Base-by-base conservation (phyloP, 1,140 invertebrate species). In the Luehdorfia chinensis region DNA sequence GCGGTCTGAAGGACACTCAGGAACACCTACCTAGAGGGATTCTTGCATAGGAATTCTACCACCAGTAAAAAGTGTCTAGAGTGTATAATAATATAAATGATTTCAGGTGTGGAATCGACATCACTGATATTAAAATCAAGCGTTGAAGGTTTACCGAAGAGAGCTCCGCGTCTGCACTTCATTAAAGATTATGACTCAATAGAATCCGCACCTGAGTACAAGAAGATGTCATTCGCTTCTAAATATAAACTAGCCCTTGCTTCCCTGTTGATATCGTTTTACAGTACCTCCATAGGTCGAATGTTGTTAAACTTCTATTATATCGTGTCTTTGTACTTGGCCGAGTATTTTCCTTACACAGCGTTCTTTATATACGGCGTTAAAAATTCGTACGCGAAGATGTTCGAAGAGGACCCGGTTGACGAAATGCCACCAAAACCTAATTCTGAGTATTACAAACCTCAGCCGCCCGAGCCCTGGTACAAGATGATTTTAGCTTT, bases 401-500 rank as follows among this genome's bases (percentile, higher is more conserved):
- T 58, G 9, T 66, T 59, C 6, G 53, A 47, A 27, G 59, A 66
- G 4, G 32, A 36, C 4, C 55, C 56, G 6, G 31, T 19, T 1
- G 66, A 62, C 30, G 12, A 55, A 8, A 50, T 32, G 2, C n/a
- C 8, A 7, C 54, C 54, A 1, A 48, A 34, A 32, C 34, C 39
- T 11, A 68, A 68, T 37, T 41, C 53, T 2, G 58, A 62, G 6
- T 65, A 54, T 47, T 43, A 53, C 14, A 58, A 59, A 21, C 51
- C 56, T 0, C 21, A 45, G 19, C 34, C 47, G 16, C 41, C 34
- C 8, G 53, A 63, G 7, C 39, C 63, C 0, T 63, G 48, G 59
- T 63, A 57, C 11, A 43, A 41, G 28, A 5, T 15, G 3, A 9
- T 41, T 14, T 28, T 41, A 15, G 1, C 23, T n/a, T 41, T 41